Evolutionary conservation across 2,888 invertebrate species (phyloP).

Genomic region (Dolomedes plantarius): DNA sequence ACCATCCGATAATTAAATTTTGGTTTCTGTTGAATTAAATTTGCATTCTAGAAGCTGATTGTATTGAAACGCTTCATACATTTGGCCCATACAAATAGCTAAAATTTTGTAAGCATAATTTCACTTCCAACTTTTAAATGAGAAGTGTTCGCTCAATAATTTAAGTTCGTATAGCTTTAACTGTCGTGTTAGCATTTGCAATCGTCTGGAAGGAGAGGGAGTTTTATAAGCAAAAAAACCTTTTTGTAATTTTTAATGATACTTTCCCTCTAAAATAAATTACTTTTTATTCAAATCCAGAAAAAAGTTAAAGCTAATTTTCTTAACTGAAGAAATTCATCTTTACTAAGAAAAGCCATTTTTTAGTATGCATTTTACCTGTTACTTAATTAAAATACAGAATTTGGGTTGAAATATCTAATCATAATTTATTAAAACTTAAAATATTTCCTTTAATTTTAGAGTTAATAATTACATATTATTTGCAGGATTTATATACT

Average conservation of each 20-base stretch:
- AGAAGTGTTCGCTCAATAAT: conserved; percentile 45
- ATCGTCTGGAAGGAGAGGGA: conserved; percentile 10
- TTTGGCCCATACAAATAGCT: conserved; percentile 28
- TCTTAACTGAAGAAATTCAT: too few species aligned
- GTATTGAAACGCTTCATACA: conserved; percentile 38
- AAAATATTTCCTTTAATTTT: too few species aligned
- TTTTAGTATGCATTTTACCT: too few species aligned
- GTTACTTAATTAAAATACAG: too few species aligned
- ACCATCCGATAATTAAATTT: conserved; percentile 70
- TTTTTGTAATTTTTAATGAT: conserved; percentile 19
- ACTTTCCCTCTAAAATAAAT: conserved; percentile 27
- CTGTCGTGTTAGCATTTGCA: conserved; percentile 13
- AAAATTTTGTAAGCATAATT: conserved; percentile 31
- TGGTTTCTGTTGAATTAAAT: conserved; percentile 64
- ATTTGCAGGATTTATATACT: too few species aligned
- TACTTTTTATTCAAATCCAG: conserved; percentile 10
- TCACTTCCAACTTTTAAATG: conserved; percentile 39
- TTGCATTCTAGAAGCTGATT: conserved; percentile 37
- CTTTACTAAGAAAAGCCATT: too few species aligned
- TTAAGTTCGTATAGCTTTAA: conserved; percentile 42
- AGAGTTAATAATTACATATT: too few species aligned
- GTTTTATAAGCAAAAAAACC: conserved; percentile 17
- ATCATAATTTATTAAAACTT: too few species aligned
- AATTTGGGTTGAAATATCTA: too few species aligned
- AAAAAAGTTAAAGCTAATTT: conserved; percentile 16